Evolutionary conservation across 2,888 invertebrate species (phyloP), one percentile per base, ranked within the genome.

Genomic region (Drosophila barbarae): DNA sequence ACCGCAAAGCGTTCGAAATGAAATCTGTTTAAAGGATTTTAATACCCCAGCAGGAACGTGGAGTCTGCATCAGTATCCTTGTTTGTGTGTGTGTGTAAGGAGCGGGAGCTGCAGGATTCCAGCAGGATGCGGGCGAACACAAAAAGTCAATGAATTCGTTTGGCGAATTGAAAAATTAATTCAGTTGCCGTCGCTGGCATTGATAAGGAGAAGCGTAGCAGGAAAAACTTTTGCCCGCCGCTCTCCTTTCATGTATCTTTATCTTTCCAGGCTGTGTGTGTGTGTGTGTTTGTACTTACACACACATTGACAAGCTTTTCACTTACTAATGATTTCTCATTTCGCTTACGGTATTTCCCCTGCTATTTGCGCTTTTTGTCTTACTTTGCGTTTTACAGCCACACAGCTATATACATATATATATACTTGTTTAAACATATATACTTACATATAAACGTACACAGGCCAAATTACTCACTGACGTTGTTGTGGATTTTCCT

Each of bases 21-120:
- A 86, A 81, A 87, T 87, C 86, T 79, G 79, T 81, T 87, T 86
- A 85, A 85, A 76, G 77, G 87, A 87, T 85, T 87, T 86, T 87
- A 82, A 86, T 85, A 83, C 85, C 73, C 77, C 63, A 52, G 75
- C 66, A 54, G 41, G 61, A 77, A 84, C 85, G 77, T 84, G 80
- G 82, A 78, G 78, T 74, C 74, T 71, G 67, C 51, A 47, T 32
- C 69, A 50, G 46, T 36, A 51, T 69, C 59, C 38, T 38, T 15
- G 21, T 46, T 50, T 26, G 42, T 51, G 44, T 44, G 18, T 35
- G 7, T 18, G 56, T 41, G n/a, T n/a, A 42, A 35, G 47, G 35
- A 47, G 36, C n/a, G 63, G 46, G 39, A 42, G 59, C 34, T 39
- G n/a, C 42, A 54, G 15, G 39, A 55, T 64, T 66, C 68, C 38